Conservation (phyloP, 2,888 invertebrate species). For the Synergus itoensis region DNA sequence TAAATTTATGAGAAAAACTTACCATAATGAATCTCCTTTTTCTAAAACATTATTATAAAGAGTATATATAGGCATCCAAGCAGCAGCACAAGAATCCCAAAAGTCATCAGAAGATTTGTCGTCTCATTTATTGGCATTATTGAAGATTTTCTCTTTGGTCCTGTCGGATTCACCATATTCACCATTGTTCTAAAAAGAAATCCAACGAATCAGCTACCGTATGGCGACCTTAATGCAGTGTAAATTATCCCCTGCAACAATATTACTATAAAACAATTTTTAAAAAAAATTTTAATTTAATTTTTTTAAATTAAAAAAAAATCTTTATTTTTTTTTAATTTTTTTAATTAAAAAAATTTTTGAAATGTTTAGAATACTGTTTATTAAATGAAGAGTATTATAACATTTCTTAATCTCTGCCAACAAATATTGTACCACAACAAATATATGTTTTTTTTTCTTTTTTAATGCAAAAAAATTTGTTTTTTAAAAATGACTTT, state of each 20-base stretch:
- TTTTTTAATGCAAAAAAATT: no score
- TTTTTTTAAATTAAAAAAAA: not conserved
- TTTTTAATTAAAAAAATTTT: no score
- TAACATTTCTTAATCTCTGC: not conserved
- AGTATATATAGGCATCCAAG: constrained; percentile 6
- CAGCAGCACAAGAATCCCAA: constrained; percentile 10
- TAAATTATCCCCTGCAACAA: not conserved
- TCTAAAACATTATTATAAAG: not conserved
- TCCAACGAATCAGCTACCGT: not conserved
- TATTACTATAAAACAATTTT: not conserved
- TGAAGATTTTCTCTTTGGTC: constrained; percentile 29
- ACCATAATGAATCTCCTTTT: constrained; percentile 19
- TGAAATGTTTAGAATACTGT: no score
- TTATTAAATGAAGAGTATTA: no score
- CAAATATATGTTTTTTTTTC: no score
- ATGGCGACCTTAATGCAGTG: no score
- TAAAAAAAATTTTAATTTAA: no score
- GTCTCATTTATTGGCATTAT: constrained; percentile 10
- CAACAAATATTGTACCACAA: no score
- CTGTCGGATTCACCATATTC: not conserved
- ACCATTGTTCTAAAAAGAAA: constrained; percentile 10
- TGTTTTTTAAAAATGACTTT: no score
- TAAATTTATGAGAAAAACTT: not conserved
- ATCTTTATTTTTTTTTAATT: no score
- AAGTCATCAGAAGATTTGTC: constrained; percentile 26